These are phyloP conservation scores for Tragelaphus strepsiceros DNA, from an alignment of 2,113 vertebrate genomes.

Conservation along the genomic window DNA sequence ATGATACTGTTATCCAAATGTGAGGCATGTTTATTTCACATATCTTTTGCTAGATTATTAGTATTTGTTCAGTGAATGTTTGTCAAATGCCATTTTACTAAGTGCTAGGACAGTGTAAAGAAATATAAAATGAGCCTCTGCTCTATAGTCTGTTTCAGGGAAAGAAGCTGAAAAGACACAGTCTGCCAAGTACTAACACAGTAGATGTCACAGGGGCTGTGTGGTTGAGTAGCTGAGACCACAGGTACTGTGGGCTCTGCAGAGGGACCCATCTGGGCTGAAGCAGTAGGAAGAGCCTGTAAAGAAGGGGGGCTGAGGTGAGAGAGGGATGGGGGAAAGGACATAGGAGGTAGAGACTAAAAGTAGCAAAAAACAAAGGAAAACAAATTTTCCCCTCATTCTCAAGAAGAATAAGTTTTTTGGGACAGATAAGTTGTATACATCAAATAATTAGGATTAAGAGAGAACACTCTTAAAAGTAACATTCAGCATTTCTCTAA, in stretches of 20 bases:
- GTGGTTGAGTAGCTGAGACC: neutral
- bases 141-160: neutral
- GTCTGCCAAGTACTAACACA: neutral
- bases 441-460: neutral
- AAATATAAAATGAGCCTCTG: neutral
- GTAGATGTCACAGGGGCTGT: neutral
- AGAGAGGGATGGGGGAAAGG: neutral
- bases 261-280: neutral
- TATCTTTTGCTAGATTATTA: conserved; percentile 20
- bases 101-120: neutral
- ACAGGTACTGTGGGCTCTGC: neutral
- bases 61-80: neutral
- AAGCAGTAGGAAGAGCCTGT: neutral
- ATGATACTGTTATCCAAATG: neutral
- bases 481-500: neutral
- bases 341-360: neutral
- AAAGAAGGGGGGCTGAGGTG: neutral
- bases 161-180: neutral
- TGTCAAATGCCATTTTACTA: neutral
- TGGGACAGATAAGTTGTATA: neutral
- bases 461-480: neutral
- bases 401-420: neutral
- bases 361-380: neutral
- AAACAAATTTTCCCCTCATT: neutral
- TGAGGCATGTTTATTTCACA: neutral